These are phyloP conservation scores for Telenomus remus DNA, from an alignment of 1,140 invertebrate species.

Conservation along the genomic window DNA sequence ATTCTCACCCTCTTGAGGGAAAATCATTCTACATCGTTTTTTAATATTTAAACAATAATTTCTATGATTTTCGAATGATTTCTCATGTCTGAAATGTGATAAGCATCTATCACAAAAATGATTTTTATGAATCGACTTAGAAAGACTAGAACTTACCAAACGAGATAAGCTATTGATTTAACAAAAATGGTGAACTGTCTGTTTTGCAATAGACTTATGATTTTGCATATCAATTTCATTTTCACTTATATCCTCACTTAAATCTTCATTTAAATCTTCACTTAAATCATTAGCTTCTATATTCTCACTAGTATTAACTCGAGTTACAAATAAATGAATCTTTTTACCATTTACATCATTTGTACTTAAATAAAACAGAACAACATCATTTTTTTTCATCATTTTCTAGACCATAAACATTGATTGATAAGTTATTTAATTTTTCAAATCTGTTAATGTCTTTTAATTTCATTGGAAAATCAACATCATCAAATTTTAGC, in stretches of 20 bases:
- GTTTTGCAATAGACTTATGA: not conserved
- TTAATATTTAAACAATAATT: constrained; percentile 10
- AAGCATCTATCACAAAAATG: not conserved
- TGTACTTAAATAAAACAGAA: constrained; percentile 30
- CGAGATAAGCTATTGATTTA: constrained; percentile 20
- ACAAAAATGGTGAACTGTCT: no score
- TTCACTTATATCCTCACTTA: not conserved
- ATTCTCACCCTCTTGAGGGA: not conserved
- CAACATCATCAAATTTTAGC: constrained; percentile 26
- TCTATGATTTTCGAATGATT: constrained; percentile 20
- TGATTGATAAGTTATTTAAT: constrained; percentile 29
- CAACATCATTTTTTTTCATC: constrained; percentile 17
- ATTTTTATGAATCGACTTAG: constrained; percentile 5
- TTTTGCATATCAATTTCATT: no score
- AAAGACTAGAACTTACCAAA: constrained; percentile 15
- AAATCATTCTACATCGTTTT: constrained; percentile 2
- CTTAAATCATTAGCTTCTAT: constrained; percentile 3
- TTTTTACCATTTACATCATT: constrained; percentile 2
- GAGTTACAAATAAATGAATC: not conserved
- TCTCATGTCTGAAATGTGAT: constrained; percentile 8
- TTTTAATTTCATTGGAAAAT: constrained; percentile 38
- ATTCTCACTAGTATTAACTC: constrained; percentile 5
- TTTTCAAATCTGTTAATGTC: constrained; percentile 30
- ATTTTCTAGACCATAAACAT: constrained; percentile 26
- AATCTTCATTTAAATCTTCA: constrained; percentile 13